Base-by-base conservation (phyloP, 2,113 vertebrate species). In the Paradoxurus hermaphroditus region DNA sequence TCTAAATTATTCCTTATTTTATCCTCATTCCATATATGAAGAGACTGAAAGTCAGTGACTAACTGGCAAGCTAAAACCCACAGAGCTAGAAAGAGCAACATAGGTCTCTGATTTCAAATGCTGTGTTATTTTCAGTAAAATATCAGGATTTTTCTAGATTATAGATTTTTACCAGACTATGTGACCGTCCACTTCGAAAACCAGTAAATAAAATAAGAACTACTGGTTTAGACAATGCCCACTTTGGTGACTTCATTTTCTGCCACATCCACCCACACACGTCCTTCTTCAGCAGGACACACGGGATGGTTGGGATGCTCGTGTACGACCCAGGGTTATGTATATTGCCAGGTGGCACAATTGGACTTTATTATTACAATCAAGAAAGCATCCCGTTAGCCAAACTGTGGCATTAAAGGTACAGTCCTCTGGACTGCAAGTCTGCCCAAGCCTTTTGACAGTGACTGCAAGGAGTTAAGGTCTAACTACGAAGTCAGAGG, bases 21-120 rank as follows among this genome's bases (percentile, higher is more conserved):
- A 68, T 51, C 13, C 36, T 81, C 12, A 92, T 92, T 70, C 14
- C 8, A 46, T 73, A 77, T 12, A 36, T 68, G 62, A 82, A 68
- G 85, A 94, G 91, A 88, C 7, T 72, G 9, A 91, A 91, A 96
- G 27, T 78, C 63, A 67, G 77, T 72, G 41, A 94, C 72, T 89
- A 91, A 90, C 65, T 44, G 75, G 88, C 39, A 46, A 85, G 19
- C 23, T 72, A 84, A 91, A 83, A 27, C 12, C 29, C 9, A 56
- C 18, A 67, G 39, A 92, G 36, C 44, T 83, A 79, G 25, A 90
- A 93, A 81, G n/a, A 72, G 16, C 44, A 59, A 29, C 36, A 77
- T 34, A 34, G 8, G 14, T 73, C 34, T 84, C 77, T 85, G 75
- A 83, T 51, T 79, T n/a, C 21, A 86, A 81, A 93, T 90, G 62